Conservation (phyloP, 2,888 invertebrate species). For the Pterobdella sp. region DNA sequence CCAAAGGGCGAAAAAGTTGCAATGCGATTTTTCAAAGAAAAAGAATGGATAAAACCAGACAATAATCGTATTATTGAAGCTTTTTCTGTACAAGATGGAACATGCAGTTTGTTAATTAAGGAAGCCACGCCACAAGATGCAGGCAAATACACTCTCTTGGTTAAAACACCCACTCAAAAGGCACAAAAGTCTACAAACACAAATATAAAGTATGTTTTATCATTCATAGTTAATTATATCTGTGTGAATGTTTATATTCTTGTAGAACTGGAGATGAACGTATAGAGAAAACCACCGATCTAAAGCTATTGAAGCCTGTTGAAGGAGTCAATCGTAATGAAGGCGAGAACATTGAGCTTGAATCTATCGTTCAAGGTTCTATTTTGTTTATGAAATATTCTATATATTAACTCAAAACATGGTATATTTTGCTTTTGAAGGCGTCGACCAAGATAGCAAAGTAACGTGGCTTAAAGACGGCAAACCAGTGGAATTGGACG, state of each 20-base stretch:
- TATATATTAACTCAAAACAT: neutral
- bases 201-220: neutral
- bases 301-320: neutral
- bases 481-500: constrained; percentile 33
- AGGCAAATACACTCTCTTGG: neutral
- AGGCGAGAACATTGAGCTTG: neutral
- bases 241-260: neutral
- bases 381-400: neutral
- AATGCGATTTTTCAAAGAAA: constrained; percentile 1
- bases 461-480: constrained; percentile 20
- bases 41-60: constrained; percentile 1
- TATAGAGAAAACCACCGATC: neutral
- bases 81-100: neutral
- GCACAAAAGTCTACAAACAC: constrained; percentile 1
- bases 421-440: neutral
- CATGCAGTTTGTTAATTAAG: neutral
- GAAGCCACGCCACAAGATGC: neutral
- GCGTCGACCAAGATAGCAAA: neutral
- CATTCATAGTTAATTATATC: neutral
- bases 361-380: neutral
- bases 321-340: neutral
- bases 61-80: neutral
- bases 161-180: constrained; percentile 9
- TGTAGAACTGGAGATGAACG: neutral
- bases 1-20: neutral